These are phyloP conservation scores for Archilochus colubris DNA, from an alignment of 2,113 vertebrate species.

Conservation along the genomic window DNA sequence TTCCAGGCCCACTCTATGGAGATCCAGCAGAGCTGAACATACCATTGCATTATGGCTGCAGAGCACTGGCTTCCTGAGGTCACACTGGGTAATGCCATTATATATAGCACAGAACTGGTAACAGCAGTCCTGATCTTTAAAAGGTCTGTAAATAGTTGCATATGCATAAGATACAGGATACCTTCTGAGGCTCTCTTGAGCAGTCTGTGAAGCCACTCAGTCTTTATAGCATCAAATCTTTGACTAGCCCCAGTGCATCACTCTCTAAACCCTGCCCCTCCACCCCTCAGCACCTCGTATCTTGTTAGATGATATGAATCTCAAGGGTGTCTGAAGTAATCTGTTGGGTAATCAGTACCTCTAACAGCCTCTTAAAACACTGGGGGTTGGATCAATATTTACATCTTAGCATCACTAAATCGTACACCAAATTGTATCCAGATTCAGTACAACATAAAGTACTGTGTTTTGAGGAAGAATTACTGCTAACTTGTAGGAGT, in stretches of 20 bases:
- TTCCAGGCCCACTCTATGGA: conserved; percentile 90
- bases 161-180: not conserved
- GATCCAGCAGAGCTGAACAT: conserved; percentile 83
- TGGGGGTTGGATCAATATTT: not conserved
- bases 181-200: not conserved
- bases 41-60: conserved; percentile 69
- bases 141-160: conserved; percentile 51
- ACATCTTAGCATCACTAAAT: not conserved
- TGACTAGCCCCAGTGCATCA: not conserved
- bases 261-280: not conserved
- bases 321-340: conserved; percentile 18
- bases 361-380: not conserved
- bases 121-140: conserved; percentile 24
- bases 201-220: conserved; percentile 8
- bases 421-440: not conserved
- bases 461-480: not conserved
- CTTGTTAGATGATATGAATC: not conserved
- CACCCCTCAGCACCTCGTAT: not conserved
- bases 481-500: not conserved
- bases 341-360: conserved; percentile 19
- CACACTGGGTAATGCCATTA: conserved; percentile 61
- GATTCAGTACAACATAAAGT: not conserved
- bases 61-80: conserved; percentile 76
- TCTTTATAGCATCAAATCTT: not conserved
- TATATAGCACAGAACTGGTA: conserved; percentile 24